Base-by-base conservation (phyloP, 1,140 invertebrate genomes). In the Calliopsis andreniformis region DNA sequence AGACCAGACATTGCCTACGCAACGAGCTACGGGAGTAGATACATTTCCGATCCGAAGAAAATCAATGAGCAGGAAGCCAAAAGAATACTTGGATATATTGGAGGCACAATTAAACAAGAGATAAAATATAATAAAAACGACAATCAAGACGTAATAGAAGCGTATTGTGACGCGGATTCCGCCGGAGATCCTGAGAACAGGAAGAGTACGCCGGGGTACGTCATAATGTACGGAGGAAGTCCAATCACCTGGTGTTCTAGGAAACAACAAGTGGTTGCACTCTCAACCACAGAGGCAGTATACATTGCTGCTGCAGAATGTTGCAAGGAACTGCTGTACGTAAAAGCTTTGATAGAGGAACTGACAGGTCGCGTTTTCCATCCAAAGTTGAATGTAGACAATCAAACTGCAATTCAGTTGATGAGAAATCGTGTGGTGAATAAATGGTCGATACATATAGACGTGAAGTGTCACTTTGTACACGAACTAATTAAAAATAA, bases 401-500 rank as follows among this genome's bases (percentile, higher is more conserved):
- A 58, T 18, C 16, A 45, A 35, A 55, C 53, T 43, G 39, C 39
- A 18, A 18, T 69, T 18, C 28, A 58, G 2, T 14, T 69, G 3
- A 55, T 58, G 1, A 47, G 58, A 10, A 56, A 42, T 25, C 32
- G 51, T 1, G 51, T 43, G 14, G 18, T 12, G 20, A 53, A 69
- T 20, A 47, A 32, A 5, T 45, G 66, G 30, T 43, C 66, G 14
- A 69, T 45, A n/a, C 66, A 69, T 35, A 69, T 69, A 45, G 66
- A 69, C 28, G 30, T 66, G 1, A 39, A 43, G 3, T 69, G 45
- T 28, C 39, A 58, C 8, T 58, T 45, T 12, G 23, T 69, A 14
- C 32, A 55, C 28, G 66, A 69, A 0, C 16, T 45, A 4, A 10
- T 43, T 6, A 39, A 58, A 25, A 6, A 43, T 3, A 39, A 39